These are phyloP conservation scores for Lagocephalus sceleratus DNA, from an alignment of 2,797 vertebrate species.

Conservation along the genomic window DNA sequence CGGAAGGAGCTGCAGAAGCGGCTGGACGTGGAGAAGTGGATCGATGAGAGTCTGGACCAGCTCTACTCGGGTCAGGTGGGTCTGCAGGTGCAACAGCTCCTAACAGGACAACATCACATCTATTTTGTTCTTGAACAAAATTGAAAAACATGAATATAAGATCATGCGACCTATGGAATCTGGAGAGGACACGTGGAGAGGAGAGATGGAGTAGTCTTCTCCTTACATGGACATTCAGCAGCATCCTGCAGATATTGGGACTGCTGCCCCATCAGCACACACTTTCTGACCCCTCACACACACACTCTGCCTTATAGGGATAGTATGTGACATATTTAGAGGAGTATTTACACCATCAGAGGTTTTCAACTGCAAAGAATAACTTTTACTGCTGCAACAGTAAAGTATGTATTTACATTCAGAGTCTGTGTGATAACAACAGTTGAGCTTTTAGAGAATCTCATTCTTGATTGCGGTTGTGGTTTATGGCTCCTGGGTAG, in stretches of 20 bases:
- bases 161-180: no score
- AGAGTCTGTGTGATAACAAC: no score
- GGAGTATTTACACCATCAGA: background rate
- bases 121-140: background rate
- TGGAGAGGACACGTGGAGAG: background rate
- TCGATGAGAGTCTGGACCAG: slow-evolving; percentile 80
- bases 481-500: no score
- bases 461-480: no score
- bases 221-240: slow-evolving; percentile 60
- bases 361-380: background rate
- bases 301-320: no score
- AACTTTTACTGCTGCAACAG: no score
- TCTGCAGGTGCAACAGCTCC: background rate
- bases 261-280: background rate
- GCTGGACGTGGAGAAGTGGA: slow-evolving; percentile 89
- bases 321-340: no score
- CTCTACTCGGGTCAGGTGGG: slow-evolving; percentile 83
- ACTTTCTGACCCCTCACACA: background rate
- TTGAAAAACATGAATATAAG: background rate
- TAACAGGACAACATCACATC: background rate
- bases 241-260: slow-evolving; percentile 22
- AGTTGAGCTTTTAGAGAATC: no score
- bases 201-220: slow-evolving; percentile 13
- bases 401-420: no score
- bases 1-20: slow-evolving; percentile 85